Percentiles rank a stretch among this genome's conserved stretches.
Conservation (phyloP, 2,888 invertebrate genomes). For the Cheilosia vulpina region DNA sequence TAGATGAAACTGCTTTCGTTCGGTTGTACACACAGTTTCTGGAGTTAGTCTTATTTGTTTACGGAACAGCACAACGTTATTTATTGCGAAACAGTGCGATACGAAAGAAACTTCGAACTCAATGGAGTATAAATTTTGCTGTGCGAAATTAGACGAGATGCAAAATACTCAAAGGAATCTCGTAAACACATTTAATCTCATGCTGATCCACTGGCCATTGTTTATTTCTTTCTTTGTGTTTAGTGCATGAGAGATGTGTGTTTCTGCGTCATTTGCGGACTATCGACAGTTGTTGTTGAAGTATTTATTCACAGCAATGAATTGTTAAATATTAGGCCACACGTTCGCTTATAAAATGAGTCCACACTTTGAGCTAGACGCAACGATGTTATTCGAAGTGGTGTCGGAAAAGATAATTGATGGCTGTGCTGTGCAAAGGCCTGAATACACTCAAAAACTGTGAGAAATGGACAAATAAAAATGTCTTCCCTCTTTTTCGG, state of each 20-base stretch:
- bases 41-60: slow-evolving; percentile 13
- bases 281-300: slow-evolving; percentile 38
- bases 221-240: slow-evolving; percentile 15
- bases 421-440: neutral
- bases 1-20: slow-evolving; percentile 15
- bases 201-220: slow-evolving; percentile 25
- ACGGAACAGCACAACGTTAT: slow-evolving; percentile 31
- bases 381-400: neutral
- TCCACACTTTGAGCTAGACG: slow-evolving; percentile 5
- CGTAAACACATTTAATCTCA: slow-evolving; percentile 53
- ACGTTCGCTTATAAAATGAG: neutral
- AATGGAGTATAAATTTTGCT: slow-evolving; percentile 34
- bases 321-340: neutral
- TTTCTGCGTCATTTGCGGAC: slow-evolving; percentile 36
- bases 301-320: slow-evolving; percentile 25
- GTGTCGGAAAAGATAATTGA: slow-evolving; percentile 5
- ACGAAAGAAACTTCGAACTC: neutral
- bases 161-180: slow-evolving; percentile 11
- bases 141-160: slow-evolving; percentile 33
- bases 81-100: slow-evolving; percentile 40
- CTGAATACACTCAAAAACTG: too few relatives aligned
- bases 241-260: slow-evolving; percentile 5
- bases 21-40: neutral
- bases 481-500: too few relatives aligned
- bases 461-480: too few relatives aligned